Evolutionary conservation across 2,113 vertebrate species (phyloP).

Genomic region (Falco punctatus): DNA sequence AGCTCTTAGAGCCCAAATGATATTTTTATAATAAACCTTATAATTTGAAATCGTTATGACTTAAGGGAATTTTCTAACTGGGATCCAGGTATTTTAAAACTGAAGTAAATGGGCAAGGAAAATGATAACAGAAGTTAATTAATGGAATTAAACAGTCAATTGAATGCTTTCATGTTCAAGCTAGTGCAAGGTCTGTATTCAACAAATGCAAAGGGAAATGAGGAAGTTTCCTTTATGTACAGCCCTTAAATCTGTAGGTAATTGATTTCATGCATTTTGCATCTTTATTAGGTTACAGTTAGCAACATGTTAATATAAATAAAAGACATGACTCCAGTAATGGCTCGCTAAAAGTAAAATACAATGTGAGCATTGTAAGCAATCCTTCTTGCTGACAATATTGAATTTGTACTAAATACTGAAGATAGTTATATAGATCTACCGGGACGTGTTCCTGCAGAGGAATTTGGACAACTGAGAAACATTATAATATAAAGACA

Average conservation of each 20-base stretch:
- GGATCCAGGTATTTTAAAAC: conserved; percentile 1
- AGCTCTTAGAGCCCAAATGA: background rate
- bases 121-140: background rate
- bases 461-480: background rate
- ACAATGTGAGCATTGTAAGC: background rate
- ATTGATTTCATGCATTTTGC: conserved; percentile 29
- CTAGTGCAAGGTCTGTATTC: background rate
- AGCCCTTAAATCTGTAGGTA: background rate
- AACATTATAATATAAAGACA: background rate
- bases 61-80: conserved; percentile 2
- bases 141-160: background rate
- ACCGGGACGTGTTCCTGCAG: background rate
- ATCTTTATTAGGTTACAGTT: conserved; percentile 17
- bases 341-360: background rate
- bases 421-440: background rate
- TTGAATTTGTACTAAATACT: background rate
- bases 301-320: conserved; percentile 17
- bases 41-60: background rate
- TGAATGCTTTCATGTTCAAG: conserved; percentile 1
- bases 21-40: conserved; percentile 6
- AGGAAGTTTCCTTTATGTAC: background rate
- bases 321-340: background rate
- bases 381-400: background rate
- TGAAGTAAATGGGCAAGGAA: background rate
- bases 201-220: conserved; percentile 9